These are phyloP conservation scores for Carassius auratus DNA, from an alignment of 2,113 vertebrate species.

Conservation along the genomic window DNA sequence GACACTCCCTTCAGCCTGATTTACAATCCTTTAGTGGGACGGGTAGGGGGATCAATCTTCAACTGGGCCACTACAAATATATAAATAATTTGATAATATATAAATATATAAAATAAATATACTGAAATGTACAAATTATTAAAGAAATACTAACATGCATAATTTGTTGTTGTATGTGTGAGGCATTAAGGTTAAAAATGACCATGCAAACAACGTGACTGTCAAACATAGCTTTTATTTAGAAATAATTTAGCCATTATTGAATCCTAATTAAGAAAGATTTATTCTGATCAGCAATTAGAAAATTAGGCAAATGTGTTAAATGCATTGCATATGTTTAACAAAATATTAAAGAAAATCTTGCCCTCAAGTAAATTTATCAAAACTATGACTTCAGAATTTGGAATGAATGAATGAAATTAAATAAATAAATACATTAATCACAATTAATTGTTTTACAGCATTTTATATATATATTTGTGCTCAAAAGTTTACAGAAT, in stretches of 20 bases:
- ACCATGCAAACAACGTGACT: not conserved
- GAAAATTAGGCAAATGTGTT: not conserved
- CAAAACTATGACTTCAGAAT: too few relatives aligned
- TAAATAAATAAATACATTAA: too few relatives aligned
- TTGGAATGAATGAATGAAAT: too few relatives aligned
- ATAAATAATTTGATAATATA: not conserved
- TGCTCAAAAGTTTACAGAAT: too few relatives aligned
- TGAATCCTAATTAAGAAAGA: not conserved
- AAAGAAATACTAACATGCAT: not conserved
- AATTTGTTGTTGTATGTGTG: too few relatives aligned
- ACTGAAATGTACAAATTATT: not conserved
- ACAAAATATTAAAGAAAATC: too few relatives aligned
- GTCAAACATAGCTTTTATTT: not conserved
- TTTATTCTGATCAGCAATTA: not conserved
- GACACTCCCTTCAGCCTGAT: constrained; percentile 16
- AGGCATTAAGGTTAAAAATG: not conserved
- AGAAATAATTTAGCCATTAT: not conserved
- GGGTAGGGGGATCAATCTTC: not conserved
- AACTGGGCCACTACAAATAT: not conserved
- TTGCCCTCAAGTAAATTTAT: too few relatives aligned
- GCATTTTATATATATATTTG: too few relatives aligned
- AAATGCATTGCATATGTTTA: too few relatives aligned
- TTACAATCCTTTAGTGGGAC: constrained; percentile 22
- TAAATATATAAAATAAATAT: not conserved
- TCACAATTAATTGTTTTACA: too few relatives aligned